These are phyloP conservation scores for Popillia japonica DNA, from an alignment of 1,140 invertebrate species.

Conservation along the genomic window DNA sequence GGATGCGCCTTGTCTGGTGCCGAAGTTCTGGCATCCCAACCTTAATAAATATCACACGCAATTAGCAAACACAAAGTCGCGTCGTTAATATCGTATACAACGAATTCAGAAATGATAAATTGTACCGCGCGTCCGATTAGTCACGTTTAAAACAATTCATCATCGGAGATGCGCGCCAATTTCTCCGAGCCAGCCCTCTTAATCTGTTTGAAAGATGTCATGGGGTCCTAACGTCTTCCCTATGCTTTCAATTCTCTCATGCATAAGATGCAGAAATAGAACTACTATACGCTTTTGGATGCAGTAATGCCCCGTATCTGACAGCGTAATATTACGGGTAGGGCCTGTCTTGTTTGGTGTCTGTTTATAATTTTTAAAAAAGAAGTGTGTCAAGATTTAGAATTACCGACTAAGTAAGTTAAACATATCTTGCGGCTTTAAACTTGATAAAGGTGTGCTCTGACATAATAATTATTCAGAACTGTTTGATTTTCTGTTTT, in stretches of 20 bases:
- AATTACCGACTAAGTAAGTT: no score
- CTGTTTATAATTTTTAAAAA: no score
- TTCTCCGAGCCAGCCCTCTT: conserved; percentile 34
- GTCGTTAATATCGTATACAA: conserved; percentile 38
- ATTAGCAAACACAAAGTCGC: conserved; percentile 41
- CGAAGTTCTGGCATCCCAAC: background rate
- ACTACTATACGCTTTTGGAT: background rate
- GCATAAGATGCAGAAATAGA: background rate
- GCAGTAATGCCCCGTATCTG: no score
- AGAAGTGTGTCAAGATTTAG: no score
- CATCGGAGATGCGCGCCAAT: conserved; percentile 43
- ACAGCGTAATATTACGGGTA: no score
- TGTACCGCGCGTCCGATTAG: conserved; percentile 30
- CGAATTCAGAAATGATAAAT: conserved; percentile 38
- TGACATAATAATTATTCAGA: no score
- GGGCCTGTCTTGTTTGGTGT: no score
- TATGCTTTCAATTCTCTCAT: background rate
- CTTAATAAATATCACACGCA: conserved; percentile 42
- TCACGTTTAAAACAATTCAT: conserved; percentile 45
- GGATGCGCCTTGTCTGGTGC: conserved; percentile 25
- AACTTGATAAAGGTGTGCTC: no score
- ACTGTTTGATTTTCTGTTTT: no score
- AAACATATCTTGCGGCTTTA: no score
- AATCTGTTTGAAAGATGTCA: conserved; percentile 17
- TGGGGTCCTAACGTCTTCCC: conserved; percentile 7